Evolutionary conservation across 1,140 invertebrate species (phyloP).

Genomic region (Antheraea pernyi): DNA sequence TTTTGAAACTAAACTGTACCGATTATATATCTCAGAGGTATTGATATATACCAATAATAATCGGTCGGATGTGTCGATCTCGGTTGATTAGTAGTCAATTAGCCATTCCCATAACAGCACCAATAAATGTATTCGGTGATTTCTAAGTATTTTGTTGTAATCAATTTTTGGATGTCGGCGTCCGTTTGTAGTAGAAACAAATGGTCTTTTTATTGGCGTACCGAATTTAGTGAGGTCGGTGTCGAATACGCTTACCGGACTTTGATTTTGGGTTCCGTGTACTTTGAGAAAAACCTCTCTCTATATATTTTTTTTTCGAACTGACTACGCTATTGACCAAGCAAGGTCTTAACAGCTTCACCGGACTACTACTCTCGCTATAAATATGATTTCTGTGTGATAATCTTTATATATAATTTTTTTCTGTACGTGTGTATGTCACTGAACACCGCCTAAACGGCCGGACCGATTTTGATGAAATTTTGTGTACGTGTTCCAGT

Average conservation of each 20-base stretch:
- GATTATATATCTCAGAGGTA: background rate
- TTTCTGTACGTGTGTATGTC: too few species aligned
- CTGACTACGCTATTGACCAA: too few species aligned
- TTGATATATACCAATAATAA: background rate
- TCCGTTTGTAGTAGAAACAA: slow-evolving; percentile 63
- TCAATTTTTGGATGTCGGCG: slow-evolving; percentile 69
- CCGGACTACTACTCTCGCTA: too few species aligned
- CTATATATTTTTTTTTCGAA: too few species aligned
- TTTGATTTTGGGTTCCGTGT: background rate
- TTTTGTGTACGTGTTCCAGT: too few species aligned
- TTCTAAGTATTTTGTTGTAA: slow-evolving; percentile 73
- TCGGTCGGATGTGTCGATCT: slow-evolving; percentile 2
- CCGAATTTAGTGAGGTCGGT: slow-evolving; percentile 67
- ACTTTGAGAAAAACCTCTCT: too few species aligned
- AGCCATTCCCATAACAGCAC: slow-evolving; percentile 64
- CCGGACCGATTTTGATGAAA: too few species aligned
- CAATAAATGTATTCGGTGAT: slow-evolving; percentile 72
- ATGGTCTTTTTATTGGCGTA: slow-evolving; percentile 72
- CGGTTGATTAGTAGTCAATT: slow-evolving; percentile 72
- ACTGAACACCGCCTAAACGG: too few species aligned
- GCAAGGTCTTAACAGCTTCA: too few species aligned
- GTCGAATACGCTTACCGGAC: slow-evolving; percentile 38
- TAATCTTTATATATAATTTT: too few species aligned
- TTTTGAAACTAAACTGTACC: background rate
- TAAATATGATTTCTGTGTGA: too few species aligned